phyloP scores from a whole-genome alignment of 2,113 vertebrate genomes.

The Centrocercus urophasianus region DNA sequence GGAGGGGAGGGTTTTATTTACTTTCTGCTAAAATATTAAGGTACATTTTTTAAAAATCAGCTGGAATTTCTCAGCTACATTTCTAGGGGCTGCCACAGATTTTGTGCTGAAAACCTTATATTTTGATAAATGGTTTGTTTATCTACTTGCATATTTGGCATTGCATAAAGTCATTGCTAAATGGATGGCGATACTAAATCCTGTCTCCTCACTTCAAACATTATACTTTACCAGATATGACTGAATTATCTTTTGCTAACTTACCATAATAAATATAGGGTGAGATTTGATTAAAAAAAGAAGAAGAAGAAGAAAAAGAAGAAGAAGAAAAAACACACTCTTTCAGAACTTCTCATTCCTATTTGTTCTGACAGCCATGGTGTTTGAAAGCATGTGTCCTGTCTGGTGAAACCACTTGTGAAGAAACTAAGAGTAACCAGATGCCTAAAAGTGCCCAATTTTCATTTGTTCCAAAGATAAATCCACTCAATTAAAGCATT shows the following conservation, averaged over 20 bases:
- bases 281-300: background rate
- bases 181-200: background rate
- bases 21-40: background rate
- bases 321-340: background rate
- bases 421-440: background rate
- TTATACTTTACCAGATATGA: background rate
- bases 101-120: background rate
- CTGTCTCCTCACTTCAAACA: background rate
- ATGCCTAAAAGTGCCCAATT: background rate
- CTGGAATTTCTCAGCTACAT: background rate
- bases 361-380: background rate
- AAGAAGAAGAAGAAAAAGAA: background rate
- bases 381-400: background rate
- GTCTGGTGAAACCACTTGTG: background rate
- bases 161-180: background rate
- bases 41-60: background rate
- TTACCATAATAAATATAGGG: background rate
- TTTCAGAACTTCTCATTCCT: background rate
- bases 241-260: background rate
- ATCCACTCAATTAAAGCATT: background rate
- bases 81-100: background rate
- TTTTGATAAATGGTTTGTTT: constrained; percentile 24
- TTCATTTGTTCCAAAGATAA: background rate
- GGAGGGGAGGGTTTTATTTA: background rate
- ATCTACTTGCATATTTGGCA: constrained; percentile 36